Evolutionary conservation across 2,113 vertebrate species (phyloP).

Genomic region (Regulus satrapa): DNA sequence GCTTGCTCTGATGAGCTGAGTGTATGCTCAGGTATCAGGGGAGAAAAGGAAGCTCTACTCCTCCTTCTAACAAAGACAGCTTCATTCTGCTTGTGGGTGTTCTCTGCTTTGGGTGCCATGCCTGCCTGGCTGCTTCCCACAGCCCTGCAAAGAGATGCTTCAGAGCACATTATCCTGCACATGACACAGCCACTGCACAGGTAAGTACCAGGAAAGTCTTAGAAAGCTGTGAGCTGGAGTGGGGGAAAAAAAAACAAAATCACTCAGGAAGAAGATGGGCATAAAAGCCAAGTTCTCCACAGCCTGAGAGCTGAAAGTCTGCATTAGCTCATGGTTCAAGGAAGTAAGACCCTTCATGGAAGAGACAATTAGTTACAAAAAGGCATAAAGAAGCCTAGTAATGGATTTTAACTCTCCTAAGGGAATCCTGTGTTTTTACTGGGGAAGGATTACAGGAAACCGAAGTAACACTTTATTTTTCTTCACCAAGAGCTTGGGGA

Average conservation of each 20-base stretch:
- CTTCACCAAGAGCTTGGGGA: slow-evolving; percentile 64
- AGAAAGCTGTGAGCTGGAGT: not conserved
- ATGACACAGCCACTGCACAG: fast-evolving
- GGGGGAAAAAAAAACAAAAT: not conserved
- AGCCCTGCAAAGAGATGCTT: fast-evolving
- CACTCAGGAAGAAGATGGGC: not conserved
- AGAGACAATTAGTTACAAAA: slow-evolving; percentile 22
- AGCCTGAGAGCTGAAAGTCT: not conserved
- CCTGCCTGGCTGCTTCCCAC: not conserved
- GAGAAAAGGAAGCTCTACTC: not conserved
- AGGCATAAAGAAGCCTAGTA: slow-evolving; percentile 43
- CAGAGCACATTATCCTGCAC: not conserved
- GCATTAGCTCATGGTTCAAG: not conserved
- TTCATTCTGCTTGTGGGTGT: not conserved
- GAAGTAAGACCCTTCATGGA: not conserved
- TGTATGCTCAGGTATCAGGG: not conserved
- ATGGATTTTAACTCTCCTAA: slow-evolving; percentile 62
- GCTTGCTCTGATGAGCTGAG: not conserved
- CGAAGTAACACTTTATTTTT: slow-evolving; percentile 75
- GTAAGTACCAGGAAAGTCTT: not conserved
- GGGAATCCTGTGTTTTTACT: slow-evolving; percentile 71
- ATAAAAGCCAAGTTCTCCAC: not conserved
- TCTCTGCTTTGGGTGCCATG: fast-evolving
- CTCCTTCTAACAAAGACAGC: not conserved
- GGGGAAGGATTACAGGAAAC: slow-evolving; percentile 78